A percentile compares a stretch with the other conserved stretches of the same genome.
Conservation (phyloP, 1,140 invertebrate species). For the Andrena cerasifolii region DNA sequence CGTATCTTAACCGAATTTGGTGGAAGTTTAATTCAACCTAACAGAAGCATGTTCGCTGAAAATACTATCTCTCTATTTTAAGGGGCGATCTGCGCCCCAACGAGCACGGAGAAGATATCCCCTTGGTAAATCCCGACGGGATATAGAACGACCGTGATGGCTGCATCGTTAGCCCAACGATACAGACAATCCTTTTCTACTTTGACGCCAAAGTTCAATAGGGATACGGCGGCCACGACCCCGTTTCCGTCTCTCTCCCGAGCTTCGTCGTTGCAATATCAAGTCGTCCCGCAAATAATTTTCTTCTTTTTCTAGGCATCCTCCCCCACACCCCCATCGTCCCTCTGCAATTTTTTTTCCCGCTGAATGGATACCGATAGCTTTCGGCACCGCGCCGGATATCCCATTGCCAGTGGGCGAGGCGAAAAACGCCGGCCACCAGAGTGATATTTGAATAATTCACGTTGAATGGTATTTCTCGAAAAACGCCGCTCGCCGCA, state of each 20-base stretch:
- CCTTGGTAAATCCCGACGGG: background rate
- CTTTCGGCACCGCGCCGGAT: slow-evolving; percentile 55
- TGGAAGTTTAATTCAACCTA: slow-evolving; percentile 12
- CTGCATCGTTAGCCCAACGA: slow-evolving; percentile 39
- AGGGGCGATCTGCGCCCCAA: slow-evolving; percentile 2
- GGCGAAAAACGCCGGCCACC: slow-evolving; percentile 31
- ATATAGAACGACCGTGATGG: background rate
- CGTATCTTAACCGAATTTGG: background rate
- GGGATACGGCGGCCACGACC: slow-evolving; percentile 1
- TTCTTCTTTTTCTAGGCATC: background rate
- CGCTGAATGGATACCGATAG: slow-evolving; percentile 49
- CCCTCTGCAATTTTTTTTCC: background rate
- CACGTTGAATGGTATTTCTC: slow-evolving; percentile 25
- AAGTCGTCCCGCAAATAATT: slow-evolving; percentile 29
- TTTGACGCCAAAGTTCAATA: slow-evolving; percentile 43
- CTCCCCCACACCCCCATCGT: too few relatives aligned
- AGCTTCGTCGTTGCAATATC: slow-evolving; percentile 1
- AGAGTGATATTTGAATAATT: slow-evolving; percentile 59
- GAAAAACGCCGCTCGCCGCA: slow-evolving; percentile 11
- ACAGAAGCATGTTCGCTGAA: background rate
- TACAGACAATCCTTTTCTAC: slow-evolving; percentile 36
- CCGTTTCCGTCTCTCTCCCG: slow-evolving; percentile 7
- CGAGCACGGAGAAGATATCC: slow-evolving; percentile 11
- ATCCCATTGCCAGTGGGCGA: slow-evolving; percentile 26
- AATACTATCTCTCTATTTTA: background rate